Percentiles rank a stretch among this genome's conserved stretches.
Evolutionary conservation across 2,797 vertebrate species (phyloP).

Genomic region (Sebastes steindachneri): DNA sequence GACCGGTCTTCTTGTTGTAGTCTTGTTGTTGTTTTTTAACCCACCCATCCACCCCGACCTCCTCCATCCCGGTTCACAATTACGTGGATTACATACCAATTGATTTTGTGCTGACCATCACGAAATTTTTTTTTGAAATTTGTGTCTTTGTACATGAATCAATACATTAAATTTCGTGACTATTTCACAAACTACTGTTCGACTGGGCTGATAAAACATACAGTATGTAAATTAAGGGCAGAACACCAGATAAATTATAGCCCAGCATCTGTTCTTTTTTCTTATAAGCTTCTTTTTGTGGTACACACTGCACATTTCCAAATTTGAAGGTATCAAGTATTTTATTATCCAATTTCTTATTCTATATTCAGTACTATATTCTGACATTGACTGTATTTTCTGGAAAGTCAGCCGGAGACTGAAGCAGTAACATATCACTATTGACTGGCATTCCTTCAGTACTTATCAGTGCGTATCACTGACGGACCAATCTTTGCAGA

Average conservation of each 20-base stretch:
- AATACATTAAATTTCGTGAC: not conserved
- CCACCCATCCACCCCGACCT: no score
- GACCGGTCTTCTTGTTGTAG: no score
- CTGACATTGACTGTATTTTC: not conserved
- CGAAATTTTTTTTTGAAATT: no score
- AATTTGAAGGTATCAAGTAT: not conserved
- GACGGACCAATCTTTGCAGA: not conserved
- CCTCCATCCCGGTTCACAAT: no score
- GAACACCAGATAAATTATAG: not conserved
- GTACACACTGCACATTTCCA: not conserved
- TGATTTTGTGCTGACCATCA: no score
- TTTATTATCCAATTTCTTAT: not conserved
- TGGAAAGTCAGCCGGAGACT: not conserved
- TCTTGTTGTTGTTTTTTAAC: no score
- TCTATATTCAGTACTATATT: not conserved
- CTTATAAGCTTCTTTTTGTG: no score
- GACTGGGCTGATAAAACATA: not conserved
- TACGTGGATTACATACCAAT: no score
- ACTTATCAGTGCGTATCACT: not conserved
- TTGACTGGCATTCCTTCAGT: not conserved
- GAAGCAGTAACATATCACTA: not conserved
- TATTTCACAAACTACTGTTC: no score
- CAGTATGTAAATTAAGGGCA: not conserved
- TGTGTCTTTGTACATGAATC: not conserved
- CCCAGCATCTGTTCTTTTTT: not conserved